Conservation (phyloP, 2,797 vertebrate species). For the Gambusia yucatana region DNA sequence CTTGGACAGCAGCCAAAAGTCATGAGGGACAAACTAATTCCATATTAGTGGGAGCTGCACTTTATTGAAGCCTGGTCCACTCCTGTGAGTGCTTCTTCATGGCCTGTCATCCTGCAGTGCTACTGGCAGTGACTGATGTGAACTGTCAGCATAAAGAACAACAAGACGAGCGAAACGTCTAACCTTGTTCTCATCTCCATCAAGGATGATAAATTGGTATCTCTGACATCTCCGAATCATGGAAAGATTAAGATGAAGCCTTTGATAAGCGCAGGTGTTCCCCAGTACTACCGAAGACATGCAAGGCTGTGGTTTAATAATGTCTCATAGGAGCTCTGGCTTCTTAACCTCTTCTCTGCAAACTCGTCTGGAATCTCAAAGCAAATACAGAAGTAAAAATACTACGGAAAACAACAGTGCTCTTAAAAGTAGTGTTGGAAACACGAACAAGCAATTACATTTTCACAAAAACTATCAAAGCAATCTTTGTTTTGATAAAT, state of each 20-base stretch:
- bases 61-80: slow-evolving; percentile 51
- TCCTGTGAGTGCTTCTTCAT: slow-evolving; percentile 45
- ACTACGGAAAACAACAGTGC: neutral
- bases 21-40: slow-evolving; percentile 47
- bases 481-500: neutral
- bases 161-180: slow-evolving; percentile 39
- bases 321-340: neutral
- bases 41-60: slow-evolving; percentile 36
- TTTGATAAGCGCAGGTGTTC: slow-evolving; percentile 17
- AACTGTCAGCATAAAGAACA: slow-evolving; percentile 33
- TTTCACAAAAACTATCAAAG: neutral
- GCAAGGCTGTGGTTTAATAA: neutral
- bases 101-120: slow-evolving; percentile 31
- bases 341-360: neutral
- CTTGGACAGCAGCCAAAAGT: slow-evolving; percentile 47
- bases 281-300: neutral
- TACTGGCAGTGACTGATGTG: slow-evolving; percentile 49
- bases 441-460: neutral
- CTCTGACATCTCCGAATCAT: slow-evolving; percentile 30
- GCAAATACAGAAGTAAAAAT: neutral
- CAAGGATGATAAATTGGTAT: slow-evolving; percentile 1
- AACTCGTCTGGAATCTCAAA: neutral
- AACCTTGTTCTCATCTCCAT: slow-evolving; percentile 42
- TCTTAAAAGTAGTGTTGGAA: neutral
- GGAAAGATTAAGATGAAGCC: slow-evolving; percentile 10